Evolutionary conservation across 2,888 invertebrate genomes (phyloP).

Genomic region (Xestobium rufovillosum): DNA sequence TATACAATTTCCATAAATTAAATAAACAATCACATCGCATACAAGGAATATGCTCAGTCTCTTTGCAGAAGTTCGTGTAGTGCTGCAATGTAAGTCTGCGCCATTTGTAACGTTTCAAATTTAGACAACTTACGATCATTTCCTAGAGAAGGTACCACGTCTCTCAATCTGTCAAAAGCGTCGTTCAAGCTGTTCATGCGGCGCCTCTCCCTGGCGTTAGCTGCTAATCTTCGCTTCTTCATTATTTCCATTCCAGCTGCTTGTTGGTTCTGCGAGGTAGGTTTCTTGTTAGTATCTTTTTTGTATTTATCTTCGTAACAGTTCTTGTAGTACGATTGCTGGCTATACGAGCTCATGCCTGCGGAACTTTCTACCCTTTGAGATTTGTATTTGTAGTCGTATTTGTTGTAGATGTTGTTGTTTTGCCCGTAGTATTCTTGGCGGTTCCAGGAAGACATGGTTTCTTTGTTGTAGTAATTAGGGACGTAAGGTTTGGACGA

Average conservation of each 20-base stretch:
- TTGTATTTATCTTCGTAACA: constrained; percentile 20
- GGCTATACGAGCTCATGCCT: constrained; percentile 24
- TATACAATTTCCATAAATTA: too few species aligned
- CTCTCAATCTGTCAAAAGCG: constrained; percentile 62
- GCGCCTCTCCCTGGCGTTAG: constrained; percentile 65
- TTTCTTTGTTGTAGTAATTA: constrained; percentile 33
- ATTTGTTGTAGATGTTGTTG: constrained; percentile 36
- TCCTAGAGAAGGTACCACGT: constrained; percentile 63
- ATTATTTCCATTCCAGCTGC: constrained; percentile 37
- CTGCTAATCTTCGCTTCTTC: constrained; percentile 58
- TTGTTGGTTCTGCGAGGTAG: constrained; percentile 20
- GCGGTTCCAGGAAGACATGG: constrained; percentile 24
- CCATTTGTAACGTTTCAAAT: constrained; percentile 72
- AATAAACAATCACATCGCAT: too few species aligned
- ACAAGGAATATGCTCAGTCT: too few species aligned
- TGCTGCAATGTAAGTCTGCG: constrained; percentile 65
- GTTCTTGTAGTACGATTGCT: constrained; percentile 30
- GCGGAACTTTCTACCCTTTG: constrained; percentile 21
- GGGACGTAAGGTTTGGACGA: constrained; percentile 41
- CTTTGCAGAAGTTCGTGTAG: constrained; percentile 54
- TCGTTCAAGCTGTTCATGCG: constrained; percentile 68
- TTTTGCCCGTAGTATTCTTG: constrained; percentile 37
- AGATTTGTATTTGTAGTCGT: constrained; percentile 29
- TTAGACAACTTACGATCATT: constrained; percentile 66
- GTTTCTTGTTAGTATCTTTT: constrained; percentile 19